Base-by-base conservation (phyloP, 2,797 vertebrate genomes). In the Gobio occitaniae region DNA sequence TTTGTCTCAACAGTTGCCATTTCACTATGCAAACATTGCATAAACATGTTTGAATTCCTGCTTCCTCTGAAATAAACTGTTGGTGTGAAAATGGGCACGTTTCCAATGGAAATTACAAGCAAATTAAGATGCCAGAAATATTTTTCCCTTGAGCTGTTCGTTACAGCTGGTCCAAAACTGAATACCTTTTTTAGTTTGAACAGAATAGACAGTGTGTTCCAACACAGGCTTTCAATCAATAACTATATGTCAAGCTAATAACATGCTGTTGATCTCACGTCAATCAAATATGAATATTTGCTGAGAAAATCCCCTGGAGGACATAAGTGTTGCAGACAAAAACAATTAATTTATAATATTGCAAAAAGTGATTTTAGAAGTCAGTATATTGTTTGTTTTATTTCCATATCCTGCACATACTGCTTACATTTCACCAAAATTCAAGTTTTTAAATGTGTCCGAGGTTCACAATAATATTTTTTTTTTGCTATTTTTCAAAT, bases 41-140 rank as follows among this genome's bases (percentile, higher is more conserved):
- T 25, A 15, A 52, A 8, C 29, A 8, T 47, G 38, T 32, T 71
- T 72, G 11, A 29, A 38, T 29, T 76, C 59, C 47, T 66, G 29
- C 71, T 76, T 76, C 59, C 32, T n/a, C n/a, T 66, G 3, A 66
- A 75, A 54, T 54, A 65, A 76, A 66, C 59, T 66, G 69, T 17
- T 8, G 3, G 6, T 75, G 70, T 38, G 19, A 50, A 25, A 75
- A 74, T 52, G 29, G 81, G 70, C 81, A 75, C 13, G 15, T 38
- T 29, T 11, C 70, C 41, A 72, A 48, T 48, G 12, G 56, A 61
- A 72, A 82, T 48, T 56, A 65, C 4, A 74, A 83, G 47, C 29
- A 25, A 19, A 66, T 54, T 52, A 16, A 83, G 50, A 63, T 38
- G 0, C 9, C 17, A 17, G 50, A 29, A 83, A 83, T 66, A 12